Evolutionary conservation across 2,888 invertebrate genomes (phyloP).

Genomic region (Cryptocheilus praepositus): DNA sequence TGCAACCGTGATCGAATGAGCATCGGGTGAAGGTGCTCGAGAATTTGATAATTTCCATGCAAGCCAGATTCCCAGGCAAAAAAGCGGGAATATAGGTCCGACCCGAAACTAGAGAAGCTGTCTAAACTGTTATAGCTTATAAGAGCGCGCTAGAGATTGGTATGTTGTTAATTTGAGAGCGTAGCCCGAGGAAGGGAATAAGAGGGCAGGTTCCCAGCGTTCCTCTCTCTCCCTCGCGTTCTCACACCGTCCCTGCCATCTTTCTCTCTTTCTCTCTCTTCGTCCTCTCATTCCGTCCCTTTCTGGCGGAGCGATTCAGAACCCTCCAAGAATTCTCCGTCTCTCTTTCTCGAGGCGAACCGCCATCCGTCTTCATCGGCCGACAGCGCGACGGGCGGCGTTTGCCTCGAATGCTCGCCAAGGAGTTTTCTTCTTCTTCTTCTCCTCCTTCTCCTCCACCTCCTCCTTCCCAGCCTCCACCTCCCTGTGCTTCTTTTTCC

Average conservation of each 20-base stretch:
- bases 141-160: conserved; percentile 68
- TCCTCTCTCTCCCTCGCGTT: conserved; percentile 23
- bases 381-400: conserved; percentile 75
- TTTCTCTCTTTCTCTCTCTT: conserved; percentile 15
- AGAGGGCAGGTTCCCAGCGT: conserved; percentile 53
- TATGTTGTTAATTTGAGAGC: conserved; percentile 74
- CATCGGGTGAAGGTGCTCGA: no score
- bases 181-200: conserved; percentile 65
- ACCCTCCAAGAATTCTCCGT: conserved; percentile 60
- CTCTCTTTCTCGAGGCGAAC: conserved; percentile 63
- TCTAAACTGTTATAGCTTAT: conserved; percentile 60
- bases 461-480: conserved; percentile 24
- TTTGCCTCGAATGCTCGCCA: conserved; percentile 74
- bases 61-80: no score
- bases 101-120: conserved; percentile 21
- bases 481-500: conserved; percentile 37
- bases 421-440: conserved; percentile 71
- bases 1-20: no score
- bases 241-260: conserved; percentile 33
- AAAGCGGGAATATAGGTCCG: neutral
- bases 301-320: conserved; percentile 49
- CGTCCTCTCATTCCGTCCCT: conserved; percentile 38
- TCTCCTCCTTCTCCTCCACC: conserved; percentile 57
- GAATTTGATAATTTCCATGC: no score
- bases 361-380: conserved; percentile 75